phyloP scores from a whole-genome alignment of 92 coral and sea anemone species.

The Porites lobata region DNA sequence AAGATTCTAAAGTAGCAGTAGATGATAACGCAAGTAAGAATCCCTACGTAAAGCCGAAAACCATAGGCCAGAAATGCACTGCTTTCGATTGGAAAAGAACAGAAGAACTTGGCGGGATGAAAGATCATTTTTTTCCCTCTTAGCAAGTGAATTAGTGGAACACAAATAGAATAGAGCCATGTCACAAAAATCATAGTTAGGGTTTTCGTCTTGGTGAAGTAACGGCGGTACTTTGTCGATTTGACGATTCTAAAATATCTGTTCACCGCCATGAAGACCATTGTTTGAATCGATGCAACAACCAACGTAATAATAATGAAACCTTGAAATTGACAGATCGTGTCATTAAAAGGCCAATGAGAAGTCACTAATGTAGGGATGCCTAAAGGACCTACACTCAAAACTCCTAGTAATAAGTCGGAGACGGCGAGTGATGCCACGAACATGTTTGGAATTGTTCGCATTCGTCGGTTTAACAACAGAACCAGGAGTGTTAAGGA shows the following conservation, averaged over 20 bases:
- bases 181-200: background rate
- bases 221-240: slow-evolving; percentile 44
- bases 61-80: too few species aligned
- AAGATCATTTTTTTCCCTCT: too few species aligned
- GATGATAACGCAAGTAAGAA: too few species aligned
- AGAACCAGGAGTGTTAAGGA: too few species aligned
- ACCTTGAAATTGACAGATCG: slow-evolving; percentile 74
- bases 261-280: slow-evolving; percentile 71
- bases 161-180: too few species aligned
- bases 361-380: slow-evolving; percentile 36
- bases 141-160: too few species aligned
- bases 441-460: slow-evolving; percentile 46
- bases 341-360: slow-evolving; percentile 72
- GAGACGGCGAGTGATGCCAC: slow-evolving; percentile 69
- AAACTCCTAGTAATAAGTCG: background rate
- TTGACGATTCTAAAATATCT: slow-evolving; percentile 70
- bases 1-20: too few species aligned
- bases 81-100: too few species aligned
- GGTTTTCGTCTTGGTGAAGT: background rate
- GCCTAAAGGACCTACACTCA: slow-evolving; percentile 51
- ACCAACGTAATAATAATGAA: slow-evolving; percentile 51
- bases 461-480: too few species aligned
- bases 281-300: slow-evolving; percentile 70
- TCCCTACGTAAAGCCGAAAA: too few species aligned
- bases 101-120: too few species aligned